These are phyloP conservation scores for Oscheius onirici DNA, from an alignment of 2,888 invertebrate genomes.

Conservation along the genomic window DNA sequence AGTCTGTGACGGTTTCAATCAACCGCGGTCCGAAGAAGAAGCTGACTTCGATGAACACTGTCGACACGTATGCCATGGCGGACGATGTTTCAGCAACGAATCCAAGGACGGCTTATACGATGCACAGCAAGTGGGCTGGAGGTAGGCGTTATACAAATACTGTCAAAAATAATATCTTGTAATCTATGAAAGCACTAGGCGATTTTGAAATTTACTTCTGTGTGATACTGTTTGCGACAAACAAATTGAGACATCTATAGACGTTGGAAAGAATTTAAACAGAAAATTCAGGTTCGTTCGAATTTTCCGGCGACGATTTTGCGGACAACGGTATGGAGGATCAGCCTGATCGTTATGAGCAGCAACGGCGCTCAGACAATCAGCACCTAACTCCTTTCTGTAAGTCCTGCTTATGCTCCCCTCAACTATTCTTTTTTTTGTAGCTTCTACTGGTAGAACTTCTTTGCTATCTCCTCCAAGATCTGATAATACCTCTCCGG, in stretches of 20 bases:
- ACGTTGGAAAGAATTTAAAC: neutral
- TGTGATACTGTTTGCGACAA: no score
- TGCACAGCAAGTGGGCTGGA: conserved; percentile 58
- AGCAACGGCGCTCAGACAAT: neutral
- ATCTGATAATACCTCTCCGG: conserved; percentile 36
- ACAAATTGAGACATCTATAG: no score
- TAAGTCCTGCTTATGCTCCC: no score
- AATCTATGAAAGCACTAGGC: no score
- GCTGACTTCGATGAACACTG: conserved; percentile 46
- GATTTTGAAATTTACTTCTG: no score
- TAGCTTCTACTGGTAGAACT: conserved; percentile 29
- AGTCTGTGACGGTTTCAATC: conserved; percentile 64
- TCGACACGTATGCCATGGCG: conserved; percentile 53
- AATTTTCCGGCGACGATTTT: conserved; percentile 48
- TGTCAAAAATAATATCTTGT: no score
- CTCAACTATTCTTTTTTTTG: no score
- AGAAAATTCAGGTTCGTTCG: conserved; percentile 40
- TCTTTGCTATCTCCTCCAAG: conserved; percentile 37
- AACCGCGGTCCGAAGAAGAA: conserved; percentile 61
- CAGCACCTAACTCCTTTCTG: conserved; percentile 23
- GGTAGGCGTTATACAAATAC: no score
- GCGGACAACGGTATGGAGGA: conserved; percentile 43
- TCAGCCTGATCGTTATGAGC: neutral
- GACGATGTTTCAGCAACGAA: conserved; percentile 58
- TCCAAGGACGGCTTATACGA: conserved; percentile 51